Conservation (phyloP, 2,113 vertebrate species). For the Daphoenositta chrysoptera region DNA sequence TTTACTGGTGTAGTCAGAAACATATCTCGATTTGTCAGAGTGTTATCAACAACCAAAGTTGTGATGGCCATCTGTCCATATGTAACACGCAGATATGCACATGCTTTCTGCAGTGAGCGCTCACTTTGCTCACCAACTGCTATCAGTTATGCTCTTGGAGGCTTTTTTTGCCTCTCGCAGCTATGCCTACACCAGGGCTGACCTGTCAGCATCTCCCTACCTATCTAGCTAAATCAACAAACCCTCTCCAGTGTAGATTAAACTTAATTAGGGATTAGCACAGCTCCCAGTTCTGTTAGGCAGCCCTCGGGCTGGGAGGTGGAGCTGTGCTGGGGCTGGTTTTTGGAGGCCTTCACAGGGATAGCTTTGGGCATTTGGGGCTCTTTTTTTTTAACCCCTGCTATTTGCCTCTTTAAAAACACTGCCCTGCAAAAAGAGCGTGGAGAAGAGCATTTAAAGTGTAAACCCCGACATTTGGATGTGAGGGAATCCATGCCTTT, state of each 20-base stretch:
- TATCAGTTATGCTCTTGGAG: background rate
- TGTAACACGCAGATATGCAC: too few species aligned
- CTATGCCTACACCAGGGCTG: background rate
- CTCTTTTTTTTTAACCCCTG: background rate
- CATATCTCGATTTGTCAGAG: background rate
- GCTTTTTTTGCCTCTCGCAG: background rate
- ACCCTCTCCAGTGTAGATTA: background rate
- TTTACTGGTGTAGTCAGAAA: background rate
- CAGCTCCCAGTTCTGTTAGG: background rate
- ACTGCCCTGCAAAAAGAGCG: background rate
- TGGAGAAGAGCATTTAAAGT: background rate
- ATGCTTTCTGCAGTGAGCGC: fast-evolving
- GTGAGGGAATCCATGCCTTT: background rate
- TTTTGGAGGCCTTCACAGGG: background rate
- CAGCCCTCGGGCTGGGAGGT: background rate
- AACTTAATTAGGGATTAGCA: background rate
- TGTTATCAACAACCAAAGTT: background rate
- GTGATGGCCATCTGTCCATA: background rate
- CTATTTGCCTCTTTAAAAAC: background rate
- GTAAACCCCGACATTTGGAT: background rate
- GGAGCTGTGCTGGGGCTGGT: background rate
- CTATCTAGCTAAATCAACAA: background rate
- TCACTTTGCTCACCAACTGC: background rate
- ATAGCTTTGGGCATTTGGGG: background rate
- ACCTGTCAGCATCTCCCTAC: background rate